Evolutionary conservation across 2,113 vertebrate species (phyloP).

Genomic region (Nycticryphes semicollaris): DNA sequence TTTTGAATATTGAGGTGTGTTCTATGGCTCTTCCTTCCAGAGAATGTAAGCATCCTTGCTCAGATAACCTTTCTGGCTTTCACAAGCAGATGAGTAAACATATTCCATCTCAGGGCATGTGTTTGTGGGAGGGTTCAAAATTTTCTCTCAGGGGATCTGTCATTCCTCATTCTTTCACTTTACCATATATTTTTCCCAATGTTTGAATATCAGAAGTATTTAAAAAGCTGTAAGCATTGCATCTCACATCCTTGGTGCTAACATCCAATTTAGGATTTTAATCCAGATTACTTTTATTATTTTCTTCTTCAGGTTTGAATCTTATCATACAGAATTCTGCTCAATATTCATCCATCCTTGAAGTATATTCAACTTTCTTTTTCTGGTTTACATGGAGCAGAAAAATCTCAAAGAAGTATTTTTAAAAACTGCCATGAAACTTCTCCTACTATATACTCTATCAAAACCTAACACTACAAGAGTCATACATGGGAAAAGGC

Average conservation of each 20-base stretch:
- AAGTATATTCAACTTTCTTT: not conserved
- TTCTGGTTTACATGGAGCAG: not conserved
- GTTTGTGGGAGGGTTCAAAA: not conserved
- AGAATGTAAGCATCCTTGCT: not conserved
- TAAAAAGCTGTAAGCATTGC: not conserved
- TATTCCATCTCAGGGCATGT: not conserved
- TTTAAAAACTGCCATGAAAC: not conserved
- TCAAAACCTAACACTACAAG: not conserved
- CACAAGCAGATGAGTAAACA: not conserved
- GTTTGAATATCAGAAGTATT: not conserved
- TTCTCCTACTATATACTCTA: not conserved
- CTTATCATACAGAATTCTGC: not conserved
- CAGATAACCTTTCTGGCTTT: not conserved
- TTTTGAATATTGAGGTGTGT: not conserved
- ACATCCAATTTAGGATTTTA: not conserved
- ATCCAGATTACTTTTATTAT: not conserved
- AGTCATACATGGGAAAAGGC: not conserved
- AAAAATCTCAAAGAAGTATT: not conserved
- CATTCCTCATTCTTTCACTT: not conserved
- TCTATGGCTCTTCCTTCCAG: not conserved
- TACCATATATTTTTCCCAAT: not conserved
- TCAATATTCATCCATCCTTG: not conserved
- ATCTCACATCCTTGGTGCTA: fast-evolving
- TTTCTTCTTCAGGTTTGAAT: not conserved
- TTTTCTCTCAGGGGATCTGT: not conserved